Base-by-base conservation (phyloP, 92 coral and sea anemone species). In the Bergia sp. region DNA sequence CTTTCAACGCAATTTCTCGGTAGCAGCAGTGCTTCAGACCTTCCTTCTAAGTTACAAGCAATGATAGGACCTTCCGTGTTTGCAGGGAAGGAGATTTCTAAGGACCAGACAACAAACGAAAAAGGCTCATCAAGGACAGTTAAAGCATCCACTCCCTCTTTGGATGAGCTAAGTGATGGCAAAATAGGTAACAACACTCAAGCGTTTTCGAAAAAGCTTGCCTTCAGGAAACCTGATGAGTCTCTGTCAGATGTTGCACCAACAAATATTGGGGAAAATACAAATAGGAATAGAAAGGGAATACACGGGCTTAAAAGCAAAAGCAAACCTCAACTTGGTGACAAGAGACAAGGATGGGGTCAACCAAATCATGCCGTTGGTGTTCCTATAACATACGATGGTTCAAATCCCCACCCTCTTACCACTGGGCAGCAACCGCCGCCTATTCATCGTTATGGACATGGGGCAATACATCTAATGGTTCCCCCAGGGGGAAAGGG, bases 311-410 rank as follows among this genome's bases (percentile, higher is more conserved):
- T 76, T 7, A 85, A 75, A 7, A 80, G 81, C 45, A 85, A 85
- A 21, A 42, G 50, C 7, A 80, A 74, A 53, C 58, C 67, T 44
- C 92, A 91, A 45, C 55, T 81, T 49, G 94, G 94, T 16, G 76
- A 64, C 18, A 89, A 89, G 77, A 86, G 94, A 37, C 92, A 91
- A 37, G 84, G 80, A 71, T 89, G 93, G 93, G 53, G 73, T 12
- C 74, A 84, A 6, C 8, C 53, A 2, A 74, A 69, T 3, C 72
- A 71, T 23, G 90, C 79, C 47, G 61, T 89, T 77, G 85, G 94
- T 37, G 90, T 91, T 29, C 91, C 91, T 0, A 80, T 91, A 75
- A 72, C 90, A 42, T 91, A 85, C 69, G 90, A 86, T 64, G 85
- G 89, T 15, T 86, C 94, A 15, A 87, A 45, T 58, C 42, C 71